Percentiles rank a stretch among this genome's conserved stretches.
phyloP scores from a whole-genome alignment of 1,140 invertebrate species.

The Eupristina koningsbergeri region DNA sequence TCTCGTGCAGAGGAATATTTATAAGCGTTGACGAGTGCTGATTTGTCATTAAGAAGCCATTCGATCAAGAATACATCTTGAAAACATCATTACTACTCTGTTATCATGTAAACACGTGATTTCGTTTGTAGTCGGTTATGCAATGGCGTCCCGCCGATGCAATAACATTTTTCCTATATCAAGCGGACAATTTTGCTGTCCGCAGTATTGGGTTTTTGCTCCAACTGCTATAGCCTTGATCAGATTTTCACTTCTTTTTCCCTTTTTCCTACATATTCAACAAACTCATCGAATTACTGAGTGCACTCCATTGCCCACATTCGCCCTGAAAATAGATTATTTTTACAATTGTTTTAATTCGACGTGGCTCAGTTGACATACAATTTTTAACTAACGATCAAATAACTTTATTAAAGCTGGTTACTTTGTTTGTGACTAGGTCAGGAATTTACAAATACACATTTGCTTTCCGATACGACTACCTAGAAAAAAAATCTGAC shows the following conservation, averaged over 20 bases:
- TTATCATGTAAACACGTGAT: slow-evolving; percentile 2
- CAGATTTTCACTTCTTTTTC: not conserved
- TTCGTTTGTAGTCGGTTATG: slow-evolving; percentile 10
- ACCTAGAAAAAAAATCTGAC: not conserved
- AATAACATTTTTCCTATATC: slow-evolving; percentile 2
- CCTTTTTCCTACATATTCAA: not conserved
- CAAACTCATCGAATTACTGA: not conserved
- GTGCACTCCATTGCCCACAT: not conserved
- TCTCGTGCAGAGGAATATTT: not conserved
- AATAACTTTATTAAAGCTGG: not conserved
- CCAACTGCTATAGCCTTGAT: not conserved
- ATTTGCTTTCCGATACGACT: not conserved
- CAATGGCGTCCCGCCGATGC: not conserved
- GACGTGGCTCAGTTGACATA: not conserved
- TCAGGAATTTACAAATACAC: not conserved
- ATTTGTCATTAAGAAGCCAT: not conserved
- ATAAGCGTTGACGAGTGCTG: not conserved
- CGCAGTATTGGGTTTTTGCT: not conserved
- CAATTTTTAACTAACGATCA: not conserved
- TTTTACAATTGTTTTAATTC: slow-evolving; percentile 2
- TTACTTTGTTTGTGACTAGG: not conserved
- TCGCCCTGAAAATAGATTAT: not conserved
- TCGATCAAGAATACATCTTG: not conserved
- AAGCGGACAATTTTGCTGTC: not conserved
- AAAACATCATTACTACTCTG: not conserved